phyloP scores from a whole-genome alignment of 2,888 invertebrate species.

The Cantharis nigra region DNA sequence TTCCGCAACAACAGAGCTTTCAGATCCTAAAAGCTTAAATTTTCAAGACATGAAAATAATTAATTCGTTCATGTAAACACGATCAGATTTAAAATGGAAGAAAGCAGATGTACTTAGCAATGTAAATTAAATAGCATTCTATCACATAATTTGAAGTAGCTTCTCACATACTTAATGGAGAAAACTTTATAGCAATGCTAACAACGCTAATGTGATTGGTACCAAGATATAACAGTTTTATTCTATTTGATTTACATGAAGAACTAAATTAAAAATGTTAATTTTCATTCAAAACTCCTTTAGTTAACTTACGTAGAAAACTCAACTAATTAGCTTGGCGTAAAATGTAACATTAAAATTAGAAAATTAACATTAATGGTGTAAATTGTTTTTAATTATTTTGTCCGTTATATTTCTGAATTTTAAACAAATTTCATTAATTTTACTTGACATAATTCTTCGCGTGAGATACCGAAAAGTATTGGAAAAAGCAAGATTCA shows the following conservation, averaged over 20 bases:
- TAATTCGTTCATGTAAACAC: not conserved
- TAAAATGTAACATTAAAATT: not conserved
- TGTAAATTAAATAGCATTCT: conserved; percentile 1
- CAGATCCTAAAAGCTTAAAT: not conserved
- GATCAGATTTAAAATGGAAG: not conserved
- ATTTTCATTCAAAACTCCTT: not conserved
- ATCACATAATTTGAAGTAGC: conserved; percentile 9
- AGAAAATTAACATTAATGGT: not conserved
- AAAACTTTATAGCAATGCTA: not conserved
- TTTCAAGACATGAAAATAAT: not conserved
- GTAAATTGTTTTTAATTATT: not conserved
- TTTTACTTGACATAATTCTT: not conserved
- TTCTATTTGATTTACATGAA: not conserved
- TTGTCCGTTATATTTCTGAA: not conserved
- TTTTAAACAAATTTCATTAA: not conserved
- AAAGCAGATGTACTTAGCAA: not conserved
- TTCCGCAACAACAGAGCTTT: not conserved
- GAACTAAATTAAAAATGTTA: not conserved
- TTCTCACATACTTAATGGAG: conserved; percentile 24
- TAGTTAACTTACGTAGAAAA: not conserved
- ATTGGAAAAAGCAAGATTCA: not conserved
- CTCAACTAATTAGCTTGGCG: not conserved
- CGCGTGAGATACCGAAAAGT: too few relatives aligned
- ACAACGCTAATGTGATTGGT: conserved; percentile 32
- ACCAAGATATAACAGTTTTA: conserved; percentile 1